Conservation (phyloP, 53 echinoderm and acorn worm species). For the Paelopatides confundens region DNA sequence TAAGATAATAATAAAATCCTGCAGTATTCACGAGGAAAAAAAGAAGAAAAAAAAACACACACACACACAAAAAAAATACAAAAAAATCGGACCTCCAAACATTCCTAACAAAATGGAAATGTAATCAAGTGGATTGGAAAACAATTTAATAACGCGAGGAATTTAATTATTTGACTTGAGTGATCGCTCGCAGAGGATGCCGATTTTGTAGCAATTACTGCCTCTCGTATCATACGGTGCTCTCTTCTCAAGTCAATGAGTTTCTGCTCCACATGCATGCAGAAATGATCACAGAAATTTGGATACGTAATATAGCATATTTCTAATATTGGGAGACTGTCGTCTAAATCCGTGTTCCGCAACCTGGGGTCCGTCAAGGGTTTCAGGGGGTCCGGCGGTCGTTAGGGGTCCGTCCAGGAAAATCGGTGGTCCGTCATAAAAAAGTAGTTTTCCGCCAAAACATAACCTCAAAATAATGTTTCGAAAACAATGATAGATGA, state of each 20-base stretch:
- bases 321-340: too few species aligned
- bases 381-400: too few species aligned
- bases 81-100: background rate
- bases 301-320: too few species aligned
- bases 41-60: background rate
- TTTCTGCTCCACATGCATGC: background rate
- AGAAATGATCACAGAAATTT: too few species aligned
- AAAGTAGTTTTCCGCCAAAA: too few species aligned
- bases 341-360: too few species aligned
- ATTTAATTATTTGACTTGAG: slow-evolving; percentile 37
- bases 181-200: background rate
- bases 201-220: background rate
- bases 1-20: background rate
- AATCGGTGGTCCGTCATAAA: too few species aligned
- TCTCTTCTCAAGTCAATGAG: background rate
- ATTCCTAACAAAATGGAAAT: slow-evolving; percentile 7
- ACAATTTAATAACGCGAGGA: slow-evolving; percentile 44
- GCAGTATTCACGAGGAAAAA: background rate
- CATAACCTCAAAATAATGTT: too few species aligned
- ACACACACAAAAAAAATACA: too few species aligned
- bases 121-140: slow-evolving; percentile 41
- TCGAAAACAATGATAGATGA: too few species aligned
- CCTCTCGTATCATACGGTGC: background rate
- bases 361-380: too few species aligned
- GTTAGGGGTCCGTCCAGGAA: too few species aligned